phyloP scores from a whole-genome alignment of 2,797 vertebrate species.

The Numenius phaeopus region DNA sequence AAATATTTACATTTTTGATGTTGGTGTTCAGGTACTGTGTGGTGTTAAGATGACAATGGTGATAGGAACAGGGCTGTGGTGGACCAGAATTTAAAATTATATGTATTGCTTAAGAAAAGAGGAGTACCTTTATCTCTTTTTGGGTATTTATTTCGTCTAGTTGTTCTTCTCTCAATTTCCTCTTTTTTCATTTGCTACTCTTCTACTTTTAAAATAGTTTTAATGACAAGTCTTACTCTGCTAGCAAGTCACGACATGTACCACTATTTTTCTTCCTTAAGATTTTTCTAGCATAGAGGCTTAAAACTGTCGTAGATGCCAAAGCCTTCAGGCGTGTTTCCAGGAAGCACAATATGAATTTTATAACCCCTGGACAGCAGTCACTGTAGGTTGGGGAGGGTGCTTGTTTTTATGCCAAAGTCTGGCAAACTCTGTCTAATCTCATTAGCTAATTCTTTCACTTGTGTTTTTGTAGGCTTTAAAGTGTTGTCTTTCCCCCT shows the following conservation, averaged over 20 bases:
- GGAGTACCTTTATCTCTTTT: neutral
- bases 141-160: neutral
- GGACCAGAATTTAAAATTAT: neutral
- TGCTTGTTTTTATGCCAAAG: neutral
- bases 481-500: neutral
- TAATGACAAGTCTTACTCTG: neutral
- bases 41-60: neutral
- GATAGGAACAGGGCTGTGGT: neutral
- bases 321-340: neutral
- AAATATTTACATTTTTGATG: slow-evolving; percentile 48
- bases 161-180: neutral
- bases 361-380: neutral
- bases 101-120: neutral
- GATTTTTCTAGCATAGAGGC: neutral
- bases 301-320: neutral
- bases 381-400: neutral
- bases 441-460: neutral
- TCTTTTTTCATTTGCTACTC: neutral
- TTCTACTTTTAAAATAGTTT: neutral
- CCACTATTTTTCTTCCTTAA: neutral
- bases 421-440: neutral
- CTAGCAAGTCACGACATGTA: neutral
- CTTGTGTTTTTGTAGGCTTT: neutral
- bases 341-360: neutral
- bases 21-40: neutral